phyloP scores from a whole-genome alignment of 2,113 vertebrate species.

The Sterrhoptilus dennistouni region DNA sequence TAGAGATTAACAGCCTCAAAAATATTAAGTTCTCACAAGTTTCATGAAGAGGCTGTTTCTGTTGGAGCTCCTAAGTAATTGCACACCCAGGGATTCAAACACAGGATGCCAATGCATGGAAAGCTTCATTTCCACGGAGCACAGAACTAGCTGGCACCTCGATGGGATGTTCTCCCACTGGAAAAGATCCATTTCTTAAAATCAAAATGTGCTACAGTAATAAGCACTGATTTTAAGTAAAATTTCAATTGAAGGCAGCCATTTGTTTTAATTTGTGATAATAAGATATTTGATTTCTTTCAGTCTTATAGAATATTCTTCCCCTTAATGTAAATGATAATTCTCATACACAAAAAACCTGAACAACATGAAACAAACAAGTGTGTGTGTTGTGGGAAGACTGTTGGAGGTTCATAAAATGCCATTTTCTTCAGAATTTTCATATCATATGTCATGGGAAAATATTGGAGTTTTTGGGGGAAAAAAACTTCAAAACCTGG shows the following conservation, averaged over 20 bases:
- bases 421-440: background rate
- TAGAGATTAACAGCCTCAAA: background rate
- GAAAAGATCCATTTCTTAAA: conserved; percentile 15
- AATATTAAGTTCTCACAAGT: background rate
- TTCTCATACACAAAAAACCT: background rate
- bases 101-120: background rate
- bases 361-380: background rate
- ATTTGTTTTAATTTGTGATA: background rate
- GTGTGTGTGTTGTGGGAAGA: background rate
- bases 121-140: background rate
- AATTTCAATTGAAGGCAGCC: background rate
- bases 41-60: background rate
- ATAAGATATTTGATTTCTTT: background rate
- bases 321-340: background rate
- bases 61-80: background rate
- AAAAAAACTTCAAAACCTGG: background rate
- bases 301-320: background rate
- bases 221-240: background rate
- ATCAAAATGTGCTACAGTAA: background rate
- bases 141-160: background rate
- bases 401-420: background rate
- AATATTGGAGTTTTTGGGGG: background rate
- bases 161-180: conserved; percentile 7
- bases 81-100: background rate
- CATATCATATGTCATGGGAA: background rate